Percentiles rank a stretch among this genome's conserved stretches.
Conservation (phyloP, 2,797 vertebrate species). For the Rhynchotus rufescens region DNA sequence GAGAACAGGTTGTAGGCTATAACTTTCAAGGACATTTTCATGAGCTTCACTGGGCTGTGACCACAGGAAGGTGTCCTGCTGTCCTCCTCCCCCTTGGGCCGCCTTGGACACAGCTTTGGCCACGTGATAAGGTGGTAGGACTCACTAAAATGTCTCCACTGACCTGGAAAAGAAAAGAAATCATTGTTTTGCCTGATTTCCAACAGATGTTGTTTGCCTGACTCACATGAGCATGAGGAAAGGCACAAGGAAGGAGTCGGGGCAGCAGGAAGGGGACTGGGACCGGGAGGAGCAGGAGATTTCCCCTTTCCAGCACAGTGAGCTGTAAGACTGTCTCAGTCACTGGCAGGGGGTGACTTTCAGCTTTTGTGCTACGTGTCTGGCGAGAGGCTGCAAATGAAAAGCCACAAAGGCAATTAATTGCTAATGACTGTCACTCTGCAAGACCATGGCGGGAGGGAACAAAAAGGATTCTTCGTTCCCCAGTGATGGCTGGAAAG, state of each 20-base stretch:
- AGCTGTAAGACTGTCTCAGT: not conserved
- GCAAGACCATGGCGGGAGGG: not conserved
- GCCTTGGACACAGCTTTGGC: not conserved
- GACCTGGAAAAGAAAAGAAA: not conserved
- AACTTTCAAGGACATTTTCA: not conserved
- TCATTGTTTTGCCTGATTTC: not conserved
- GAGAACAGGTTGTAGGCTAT: not conserved
- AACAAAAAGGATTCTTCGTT: not conserved
- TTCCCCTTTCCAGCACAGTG: not conserved
- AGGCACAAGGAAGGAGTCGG: not conserved
- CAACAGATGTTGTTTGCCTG: rapidly evolving
- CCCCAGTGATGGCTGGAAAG: not conserved
- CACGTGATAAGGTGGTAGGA: rapidly evolving
- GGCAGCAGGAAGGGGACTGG: not conserved
- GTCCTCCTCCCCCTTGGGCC: not conserved
- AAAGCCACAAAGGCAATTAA: not conserved
- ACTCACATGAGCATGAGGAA: rapidly evolving
- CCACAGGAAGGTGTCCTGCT: not conserved
- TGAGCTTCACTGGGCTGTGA: not conserved
- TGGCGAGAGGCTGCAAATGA: not conserved
- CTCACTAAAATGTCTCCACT: not conserved
- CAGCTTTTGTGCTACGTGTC: not conserved
- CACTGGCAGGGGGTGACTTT: not conserved
- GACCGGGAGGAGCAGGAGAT: not conserved
- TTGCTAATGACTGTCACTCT: not conserved